These are phyloP conservation scores for Procavia capensis DNA, from an alignment of 2,113 vertebrate genomes.

Conservation along the genomic window DNA sequence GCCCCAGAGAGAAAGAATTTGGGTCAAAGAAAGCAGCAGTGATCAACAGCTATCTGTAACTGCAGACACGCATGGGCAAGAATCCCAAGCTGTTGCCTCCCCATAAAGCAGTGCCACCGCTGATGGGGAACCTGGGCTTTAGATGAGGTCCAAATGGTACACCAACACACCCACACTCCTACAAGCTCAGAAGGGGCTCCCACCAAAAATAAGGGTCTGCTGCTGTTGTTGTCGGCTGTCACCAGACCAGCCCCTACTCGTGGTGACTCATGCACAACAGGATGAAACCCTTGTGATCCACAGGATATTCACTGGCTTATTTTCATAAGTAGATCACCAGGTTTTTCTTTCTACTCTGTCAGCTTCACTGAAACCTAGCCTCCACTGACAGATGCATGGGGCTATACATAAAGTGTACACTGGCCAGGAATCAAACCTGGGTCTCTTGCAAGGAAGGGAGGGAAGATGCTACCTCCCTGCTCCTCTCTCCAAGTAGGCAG, in stretches of 20 bases:
- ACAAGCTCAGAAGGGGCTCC: neutral
- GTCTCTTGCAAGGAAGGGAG: neutral
- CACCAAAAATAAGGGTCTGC: no score
- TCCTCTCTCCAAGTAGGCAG: neutral
- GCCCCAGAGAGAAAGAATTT: neutral
- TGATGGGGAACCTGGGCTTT: neutral
- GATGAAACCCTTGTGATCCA: no score
- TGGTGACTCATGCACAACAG: no score
- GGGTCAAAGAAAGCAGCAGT: neutral
- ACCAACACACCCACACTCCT: rapidly evolving
- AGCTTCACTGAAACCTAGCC: neutral
- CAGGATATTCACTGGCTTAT: neutral
- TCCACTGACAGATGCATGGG: neutral
- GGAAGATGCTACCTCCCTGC: neutral
- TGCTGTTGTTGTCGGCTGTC: no score
- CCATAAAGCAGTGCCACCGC: rapidly evolving
- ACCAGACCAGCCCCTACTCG: no score
- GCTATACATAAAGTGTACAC: neutral
- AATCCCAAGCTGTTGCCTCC: neutral
- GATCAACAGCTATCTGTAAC: neutral
- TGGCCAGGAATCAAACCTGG: neutral
- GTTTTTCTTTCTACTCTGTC: neutral
- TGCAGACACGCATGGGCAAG: rapidly evolving
- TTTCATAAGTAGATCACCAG: neutral
- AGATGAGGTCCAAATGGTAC: rapidly evolving